phyloP scores from a whole-genome alignment of 2,797 vertebrate species.

The Mionectes olivaceus region DNA sequence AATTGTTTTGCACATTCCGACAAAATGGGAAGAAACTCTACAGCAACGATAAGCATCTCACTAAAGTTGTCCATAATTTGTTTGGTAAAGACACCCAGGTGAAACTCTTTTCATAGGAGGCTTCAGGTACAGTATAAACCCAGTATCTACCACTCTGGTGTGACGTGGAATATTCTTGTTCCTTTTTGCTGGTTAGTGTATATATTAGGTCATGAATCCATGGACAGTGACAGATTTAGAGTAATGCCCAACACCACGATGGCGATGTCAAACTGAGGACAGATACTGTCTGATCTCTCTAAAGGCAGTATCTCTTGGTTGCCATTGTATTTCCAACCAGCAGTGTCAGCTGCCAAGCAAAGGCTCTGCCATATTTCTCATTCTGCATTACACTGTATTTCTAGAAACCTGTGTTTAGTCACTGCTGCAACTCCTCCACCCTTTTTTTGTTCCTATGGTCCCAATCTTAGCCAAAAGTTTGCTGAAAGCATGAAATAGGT shows the following conservation, averaged over 20 bases:
- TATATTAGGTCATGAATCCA: background rate
- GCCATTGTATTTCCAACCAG: background rate
- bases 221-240: background rate
- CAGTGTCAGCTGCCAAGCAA: background rate
- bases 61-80: background rate
- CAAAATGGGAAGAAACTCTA: background rate
- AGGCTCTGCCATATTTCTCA: background rate
- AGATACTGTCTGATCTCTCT: background rate
- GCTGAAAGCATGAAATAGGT: background rate
- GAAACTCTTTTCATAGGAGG: background rate
- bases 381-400: background rate
- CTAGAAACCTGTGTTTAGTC: background rate
- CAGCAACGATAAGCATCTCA: background rate
- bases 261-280: background rate
- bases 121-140: background rate
- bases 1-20: background rate
- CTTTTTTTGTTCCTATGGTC: background rate
- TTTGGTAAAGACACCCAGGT: background rate
- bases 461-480: background rate
- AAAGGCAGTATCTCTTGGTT: background rate
- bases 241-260: background rate
- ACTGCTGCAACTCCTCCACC: background rate
- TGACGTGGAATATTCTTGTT: background rate
- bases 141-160: background rate
- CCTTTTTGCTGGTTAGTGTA: background rate